phyloP scores from a whole-genome alignment of 2,888 invertebrate genomes.

The Acanthosepion esculentum region DNA sequence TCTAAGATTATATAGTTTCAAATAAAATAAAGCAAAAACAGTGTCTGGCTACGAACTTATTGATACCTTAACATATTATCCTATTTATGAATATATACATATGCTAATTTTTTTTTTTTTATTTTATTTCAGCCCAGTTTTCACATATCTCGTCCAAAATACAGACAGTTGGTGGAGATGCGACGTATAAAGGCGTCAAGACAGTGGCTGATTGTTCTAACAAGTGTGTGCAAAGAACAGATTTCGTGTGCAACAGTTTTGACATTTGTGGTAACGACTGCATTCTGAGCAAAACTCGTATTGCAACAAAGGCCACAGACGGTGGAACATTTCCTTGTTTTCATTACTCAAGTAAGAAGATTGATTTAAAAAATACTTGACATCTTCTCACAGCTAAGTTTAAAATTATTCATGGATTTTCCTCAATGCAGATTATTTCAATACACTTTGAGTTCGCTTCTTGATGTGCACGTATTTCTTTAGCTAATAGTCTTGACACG shows the following conservation, averaged over 20 bases:
- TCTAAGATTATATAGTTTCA: too few species aligned
- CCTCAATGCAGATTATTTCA: too few species aligned
- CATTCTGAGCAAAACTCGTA: neutral
- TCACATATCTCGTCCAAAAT: neutral
- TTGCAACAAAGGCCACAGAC: neutral
- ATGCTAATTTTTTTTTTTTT: neutral
- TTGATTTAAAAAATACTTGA: too few species aligned
- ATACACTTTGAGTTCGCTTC: too few species aligned
- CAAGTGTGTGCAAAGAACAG: neutral
- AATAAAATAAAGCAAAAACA: too few species aligned
- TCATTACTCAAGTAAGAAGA: constrained; percentile 5
- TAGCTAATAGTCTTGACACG: too few species aligned
- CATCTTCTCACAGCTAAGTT: too few species aligned
- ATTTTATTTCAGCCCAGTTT: constrained; percentile 16
- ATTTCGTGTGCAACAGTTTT: neutral
- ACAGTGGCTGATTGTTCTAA: neutral
- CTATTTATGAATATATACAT: neutral
- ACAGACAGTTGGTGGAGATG: neutral
- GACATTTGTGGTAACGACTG: neutral
- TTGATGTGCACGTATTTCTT: too few species aligned
- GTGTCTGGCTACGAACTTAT: too few species aligned
- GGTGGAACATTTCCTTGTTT: neutral
- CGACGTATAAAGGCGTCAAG: neutral
- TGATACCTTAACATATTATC: neutral
- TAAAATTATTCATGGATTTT: too few species aligned